phyloP scores from a whole-genome alignment of 2,113 vertebrate species.

The Chloroceryle aenea region DNA sequence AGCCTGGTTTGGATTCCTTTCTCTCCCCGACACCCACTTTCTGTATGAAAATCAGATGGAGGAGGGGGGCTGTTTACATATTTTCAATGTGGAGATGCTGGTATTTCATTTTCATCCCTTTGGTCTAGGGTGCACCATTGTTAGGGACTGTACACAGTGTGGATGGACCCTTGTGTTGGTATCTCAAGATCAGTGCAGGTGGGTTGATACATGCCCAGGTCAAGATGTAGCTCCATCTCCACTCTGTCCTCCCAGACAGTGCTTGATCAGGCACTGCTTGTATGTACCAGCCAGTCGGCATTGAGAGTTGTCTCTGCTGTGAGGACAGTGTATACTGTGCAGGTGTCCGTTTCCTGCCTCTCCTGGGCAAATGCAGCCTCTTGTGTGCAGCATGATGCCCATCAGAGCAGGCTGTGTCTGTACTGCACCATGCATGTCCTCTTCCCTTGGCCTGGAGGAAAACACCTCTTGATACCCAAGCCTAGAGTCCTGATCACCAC shows the following conservation, averaged over 20 bases:
- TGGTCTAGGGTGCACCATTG: not conserved
- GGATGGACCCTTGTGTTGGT: not conserved
- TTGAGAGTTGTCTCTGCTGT: not conserved
- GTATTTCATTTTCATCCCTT: not conserved
- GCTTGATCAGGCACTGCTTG: not conserved
- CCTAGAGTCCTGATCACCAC: not conserved
- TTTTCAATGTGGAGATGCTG: not conserved
- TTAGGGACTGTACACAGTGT: not conserved
- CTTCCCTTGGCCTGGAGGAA: not conserved
- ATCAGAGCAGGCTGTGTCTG: not conserved
- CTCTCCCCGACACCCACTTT: too few relatives aligned
- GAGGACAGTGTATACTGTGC: not conserved
- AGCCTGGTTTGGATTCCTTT: not conserved
- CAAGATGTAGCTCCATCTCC: not conserved
- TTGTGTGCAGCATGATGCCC: not conserved
- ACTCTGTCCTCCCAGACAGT: not conserved
- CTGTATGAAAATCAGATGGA: not conserved
- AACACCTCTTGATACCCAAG: not conserved
- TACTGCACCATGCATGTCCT: not conserved
- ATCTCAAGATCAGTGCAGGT: not conserved
- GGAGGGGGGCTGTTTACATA: accelerated
- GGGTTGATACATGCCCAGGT: not conserved
- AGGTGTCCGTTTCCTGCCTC: not conserved
- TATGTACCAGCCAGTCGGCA: accelerated
- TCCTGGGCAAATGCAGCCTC: not conserved